Base-by-base conservation (phyloP, 2,888 invertebrate genomes). In the Ophion ventricosus region DNA sequence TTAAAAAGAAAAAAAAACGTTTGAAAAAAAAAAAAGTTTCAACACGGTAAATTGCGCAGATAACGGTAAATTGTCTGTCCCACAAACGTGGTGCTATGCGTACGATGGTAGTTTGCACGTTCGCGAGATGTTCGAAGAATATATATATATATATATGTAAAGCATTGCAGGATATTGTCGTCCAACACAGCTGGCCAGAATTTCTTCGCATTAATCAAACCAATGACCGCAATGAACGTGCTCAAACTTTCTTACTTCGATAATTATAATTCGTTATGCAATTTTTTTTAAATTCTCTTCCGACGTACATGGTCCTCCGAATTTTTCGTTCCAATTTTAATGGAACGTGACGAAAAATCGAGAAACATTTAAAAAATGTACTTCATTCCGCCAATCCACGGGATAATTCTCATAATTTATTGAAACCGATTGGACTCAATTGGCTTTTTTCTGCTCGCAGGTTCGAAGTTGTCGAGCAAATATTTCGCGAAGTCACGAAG, bases 381-480 rank as follows among this genome's bases (percentile, higher is more conserved):
- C 4, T 11, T 49, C 26, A n/a, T n/a, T 35, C 35, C 7, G 10
- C 17, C 3, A 2, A 35, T 7, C 35, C 5, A 35, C 35, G 35
- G 35, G 7, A 35, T 35, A 8, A 35, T 35, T 35, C 35, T 5
- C 35, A 8, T 29, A 5, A 29, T 35, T 35, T 57, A 25, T 54
- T 17, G n/a, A 5, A 61, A 56, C 20, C 25, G 11, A 72, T 49
- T 5, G 17, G 11, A 35, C 23, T 66, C 49, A 26, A 61, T 59
- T 26, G 64, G 69, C 2, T 61, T 72, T 49, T 61, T 78, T 81
- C 49, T 61, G 57, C 5, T 89, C 88, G 23, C 85, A 92, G 92
- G 69, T 93, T 89, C 76, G 91, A 93, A 43, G 86, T 87, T 0
- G 92, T 91, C 14, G 76, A 88, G 23, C 80, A 87, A 1, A 90